Evolutionary conservation across 2,797 vertebrate genomes (phyloP).

Genomic region (Remorina albescens): DNA sequence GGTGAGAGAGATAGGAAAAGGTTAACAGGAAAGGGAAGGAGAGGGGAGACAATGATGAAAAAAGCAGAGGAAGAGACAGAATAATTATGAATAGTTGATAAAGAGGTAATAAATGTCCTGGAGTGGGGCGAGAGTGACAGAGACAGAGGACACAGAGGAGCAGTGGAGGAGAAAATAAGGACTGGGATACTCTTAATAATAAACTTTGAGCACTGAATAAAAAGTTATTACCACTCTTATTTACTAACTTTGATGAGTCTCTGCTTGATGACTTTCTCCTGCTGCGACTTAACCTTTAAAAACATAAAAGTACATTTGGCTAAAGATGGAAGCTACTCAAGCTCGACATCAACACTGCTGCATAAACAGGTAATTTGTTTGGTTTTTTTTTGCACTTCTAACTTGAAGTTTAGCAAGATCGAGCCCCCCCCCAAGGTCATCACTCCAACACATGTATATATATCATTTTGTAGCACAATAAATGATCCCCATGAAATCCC

Average conservation of each 20-base stretch:
- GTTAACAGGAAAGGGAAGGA: slow-evolving; percentile 79
- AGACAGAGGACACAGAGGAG: slow-evolving; percentile 81
- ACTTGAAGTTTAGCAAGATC: too few species aligned
- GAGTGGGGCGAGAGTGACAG: slow-evolving; percentile 87
- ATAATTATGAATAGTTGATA: slow-evolving; percentile 85
- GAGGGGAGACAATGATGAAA: slow-evolving; percentile 35
- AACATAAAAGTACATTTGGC: not conserved
- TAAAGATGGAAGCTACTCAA: not conserved
- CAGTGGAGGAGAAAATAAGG: slow-evolving; percentile 60
- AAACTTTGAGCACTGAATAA: slow-evolving; percentile 46
- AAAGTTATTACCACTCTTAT: slow-evolving; percentile 51
- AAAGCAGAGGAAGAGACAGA: slow-evolving; percentile 41
- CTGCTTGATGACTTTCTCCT: slow-evolving; percentile 6
- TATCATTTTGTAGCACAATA: not conserved
- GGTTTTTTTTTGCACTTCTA: too few species aligned
- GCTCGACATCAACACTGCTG: not conserved
- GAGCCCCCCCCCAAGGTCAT: too few species aligned
- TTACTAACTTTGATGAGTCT: slow-evolving; percentile 50
- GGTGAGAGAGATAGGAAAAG: slow-evolving; percentile 80
- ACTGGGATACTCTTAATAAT: slow-evolving; percentile 48
- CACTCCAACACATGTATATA: too few species aligned
- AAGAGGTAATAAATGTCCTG: slow-evolving; percentile 92
- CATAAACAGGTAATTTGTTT: not conserved
- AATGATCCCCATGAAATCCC: not conserved
- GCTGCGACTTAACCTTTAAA: not conserved